Evolutionary conservation across 1,140 invertebrate species (phyloP).

Genomic region (Hylyphantes graminicola): DNA sequence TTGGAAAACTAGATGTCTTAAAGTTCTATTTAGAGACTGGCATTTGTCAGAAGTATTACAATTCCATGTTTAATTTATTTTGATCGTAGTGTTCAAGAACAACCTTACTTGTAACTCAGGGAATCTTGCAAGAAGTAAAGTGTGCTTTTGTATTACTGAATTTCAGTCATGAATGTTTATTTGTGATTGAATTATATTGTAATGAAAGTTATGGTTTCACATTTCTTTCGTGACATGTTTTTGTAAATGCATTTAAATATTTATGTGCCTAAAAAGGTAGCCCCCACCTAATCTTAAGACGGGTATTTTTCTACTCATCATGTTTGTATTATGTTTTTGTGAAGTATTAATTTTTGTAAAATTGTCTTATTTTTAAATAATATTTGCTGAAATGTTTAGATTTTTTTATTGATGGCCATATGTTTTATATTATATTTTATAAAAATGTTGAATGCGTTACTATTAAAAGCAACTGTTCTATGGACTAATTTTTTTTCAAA

Average conservation of each 20-base stretch:
- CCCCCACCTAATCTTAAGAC: slow-evolving; percentile 48
- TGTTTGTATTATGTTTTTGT: slow-evolving; percentile 45
- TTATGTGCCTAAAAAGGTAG: slow-evolving; percentile 50
- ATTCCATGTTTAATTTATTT: background rate
- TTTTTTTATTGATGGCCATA: background rate
- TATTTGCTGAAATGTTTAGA: background rate
- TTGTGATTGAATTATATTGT: slow-evolving; percentile 14
- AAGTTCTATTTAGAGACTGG: no score
- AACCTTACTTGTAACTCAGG: slow-evolving; percentile 25
- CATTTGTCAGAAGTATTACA: background rate
- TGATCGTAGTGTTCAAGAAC: slow-evolving; percentile 7
- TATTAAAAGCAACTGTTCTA: no score
- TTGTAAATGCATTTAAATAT: slow-evolving; percentile 34
- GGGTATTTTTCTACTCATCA: slow-evolving; percentile 54
- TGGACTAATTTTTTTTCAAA: no score
- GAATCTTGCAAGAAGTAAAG: slow-evolving; percentile 16
- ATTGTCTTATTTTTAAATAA: background rate
- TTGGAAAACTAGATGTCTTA: no score
- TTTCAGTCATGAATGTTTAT: slow-evolving; percentile 11
- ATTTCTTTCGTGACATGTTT: slow-evolving; percentile 34
- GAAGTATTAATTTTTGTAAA: slow-evolving; percentile 13
- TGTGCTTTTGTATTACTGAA: slow-evolving; percentile 5
- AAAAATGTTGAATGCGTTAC: no score
- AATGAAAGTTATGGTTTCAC: background rate
- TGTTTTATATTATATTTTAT: background rate